Evolutionary conservation across 2,888 invertebrate genomes (phyloP), one percentile per base, ranked within the genome.

Genomic region (Dascillus cervinus): DNA sequence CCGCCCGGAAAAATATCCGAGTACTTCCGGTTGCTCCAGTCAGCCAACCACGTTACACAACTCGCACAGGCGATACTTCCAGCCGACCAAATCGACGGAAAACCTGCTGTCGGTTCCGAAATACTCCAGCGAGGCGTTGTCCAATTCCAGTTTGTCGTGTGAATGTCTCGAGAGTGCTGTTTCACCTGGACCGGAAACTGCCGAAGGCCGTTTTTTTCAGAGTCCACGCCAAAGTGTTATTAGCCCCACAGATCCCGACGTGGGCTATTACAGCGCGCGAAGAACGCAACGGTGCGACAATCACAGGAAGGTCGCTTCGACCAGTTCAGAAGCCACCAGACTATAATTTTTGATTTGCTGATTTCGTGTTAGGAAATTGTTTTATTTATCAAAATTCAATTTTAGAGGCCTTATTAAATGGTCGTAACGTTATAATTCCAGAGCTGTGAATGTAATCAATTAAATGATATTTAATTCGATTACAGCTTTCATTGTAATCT

Each of bases 41-140:
- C 62, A 3, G 66, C 71, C 0, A 68, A 74, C 24, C 70, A 17
- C 29, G 6, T 26, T 26, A 29, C 36, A 39, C 13, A 26, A 17
- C 20, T 26, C 55, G 9, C 63, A 63, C 32, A 46, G 63, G 34
- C 51, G 60, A 32, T 60, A 76, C 60, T 64, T 77, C 58, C 64
- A 78, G 57, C 61, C 84, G 1, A 85, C 82, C 1, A 87, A 88
- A 58, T 87, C 87, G 1, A 85, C 86, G 0, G 87, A 88, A 60
- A 86, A 82, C 55, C 67, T 88, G 11, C 68, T 82, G 11, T 72
- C 82, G 22, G 73, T 78, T 10, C 72, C 79, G 2, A 77, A 79
- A 44, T 79, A 79, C 54, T 73, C 73, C 31, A 74, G 74, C 41
- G 62, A 72, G 41, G 72, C 72, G 26, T 69, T 77, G 1, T 72